These are phyloP conservation scores for Tetragonula carbonaria DNA, from an alignment of 2,888 invertebrate genomes.

Conservation along the genomic window DNA sequence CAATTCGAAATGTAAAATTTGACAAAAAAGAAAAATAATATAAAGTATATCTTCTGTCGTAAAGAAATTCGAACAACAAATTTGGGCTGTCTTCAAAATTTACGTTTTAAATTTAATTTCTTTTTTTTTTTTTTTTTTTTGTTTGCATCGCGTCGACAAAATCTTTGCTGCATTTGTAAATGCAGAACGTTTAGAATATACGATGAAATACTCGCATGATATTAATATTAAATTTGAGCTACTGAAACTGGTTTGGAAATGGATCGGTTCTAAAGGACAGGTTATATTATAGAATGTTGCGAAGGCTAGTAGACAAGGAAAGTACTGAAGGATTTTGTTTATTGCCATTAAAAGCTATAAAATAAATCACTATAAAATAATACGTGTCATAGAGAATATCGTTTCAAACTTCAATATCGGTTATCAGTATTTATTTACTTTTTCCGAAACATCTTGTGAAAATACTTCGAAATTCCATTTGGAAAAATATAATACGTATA, in stretches of 20 bases:
- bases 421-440: background rate
- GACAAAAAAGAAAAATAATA: too few relatives aligned
- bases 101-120: background rate
- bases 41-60: too few relatives aligned
- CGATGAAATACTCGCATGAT: background rate
- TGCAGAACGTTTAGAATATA: background rate
- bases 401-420: background rate
- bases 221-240: background rate
- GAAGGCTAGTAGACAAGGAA: background rate
- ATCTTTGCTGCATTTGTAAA: background rate
- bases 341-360: background rate
- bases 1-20: too few relatives aligned
- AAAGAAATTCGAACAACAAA: too few relatives aligned
- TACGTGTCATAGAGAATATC: background rate
- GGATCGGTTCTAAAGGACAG: too few relatives aligned
- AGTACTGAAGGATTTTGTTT: background rate
- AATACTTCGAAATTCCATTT: background rate
- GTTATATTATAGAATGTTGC: background rate
- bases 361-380: background rate
- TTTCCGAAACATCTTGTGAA: background rate
- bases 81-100: too few relatives aligned
- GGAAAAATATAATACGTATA: background rate
- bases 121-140: too few relatives aligned
- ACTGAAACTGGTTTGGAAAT: background rate
- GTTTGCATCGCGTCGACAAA: background rate